These are phyloP conservation scores for Coelopa pilipes DNA, from an alignment of 2,888 invertebrate species.

Conservation along the genomic window DNA sequence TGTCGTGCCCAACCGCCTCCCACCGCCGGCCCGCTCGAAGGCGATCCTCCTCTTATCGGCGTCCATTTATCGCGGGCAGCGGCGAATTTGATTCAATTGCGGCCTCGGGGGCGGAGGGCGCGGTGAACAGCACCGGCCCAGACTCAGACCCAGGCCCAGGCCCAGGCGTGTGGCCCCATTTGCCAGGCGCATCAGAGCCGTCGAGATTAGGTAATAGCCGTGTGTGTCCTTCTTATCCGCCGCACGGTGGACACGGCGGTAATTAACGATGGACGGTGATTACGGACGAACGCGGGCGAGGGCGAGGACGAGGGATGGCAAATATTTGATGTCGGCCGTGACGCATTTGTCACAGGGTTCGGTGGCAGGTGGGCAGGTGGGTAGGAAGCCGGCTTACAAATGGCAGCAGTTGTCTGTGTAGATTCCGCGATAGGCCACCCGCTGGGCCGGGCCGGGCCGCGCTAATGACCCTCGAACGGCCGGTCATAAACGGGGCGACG, in stretches of 20 bases:
- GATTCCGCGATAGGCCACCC: too few species aligned
- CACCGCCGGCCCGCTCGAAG: not conserved
- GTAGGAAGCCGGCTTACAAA: not conserved
- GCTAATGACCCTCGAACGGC: slow-evolving; percentile 6
- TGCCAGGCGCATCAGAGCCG: slow-evolving; percentile 10
- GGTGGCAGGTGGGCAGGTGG: not conserved
- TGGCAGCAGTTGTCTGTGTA: not conserved
- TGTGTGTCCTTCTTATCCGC: not conserved
- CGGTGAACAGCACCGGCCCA: slow-evolving; percentile 11
- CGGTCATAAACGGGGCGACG: not conserved
- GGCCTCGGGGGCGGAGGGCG: slow-evolving; percentile 16
- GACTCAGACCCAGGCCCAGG: not conserved
- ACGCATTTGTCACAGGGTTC: slow-evolving; percentile 13
- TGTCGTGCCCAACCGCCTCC: slow-evolving; percentile 1
- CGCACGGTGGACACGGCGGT: not conserved
- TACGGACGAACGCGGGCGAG: too few species aligned
- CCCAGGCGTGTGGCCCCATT: not conserved
- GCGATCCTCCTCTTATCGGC: not conserved
- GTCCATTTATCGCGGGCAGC: not conserved
- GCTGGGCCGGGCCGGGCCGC: not conserved
- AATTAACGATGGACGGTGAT: not conserved
- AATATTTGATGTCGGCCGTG: not conserved
- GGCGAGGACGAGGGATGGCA: not conserved
- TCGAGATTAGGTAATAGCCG: slow-evolving; percentile 7
- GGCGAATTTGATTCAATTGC: slow-evolving; percentile 34